These are phyloP conservation scores for Champsocephalus esox DNA, from an alignment of 2,797 vertebrate species.

Conservation along the genomic window DNA sequence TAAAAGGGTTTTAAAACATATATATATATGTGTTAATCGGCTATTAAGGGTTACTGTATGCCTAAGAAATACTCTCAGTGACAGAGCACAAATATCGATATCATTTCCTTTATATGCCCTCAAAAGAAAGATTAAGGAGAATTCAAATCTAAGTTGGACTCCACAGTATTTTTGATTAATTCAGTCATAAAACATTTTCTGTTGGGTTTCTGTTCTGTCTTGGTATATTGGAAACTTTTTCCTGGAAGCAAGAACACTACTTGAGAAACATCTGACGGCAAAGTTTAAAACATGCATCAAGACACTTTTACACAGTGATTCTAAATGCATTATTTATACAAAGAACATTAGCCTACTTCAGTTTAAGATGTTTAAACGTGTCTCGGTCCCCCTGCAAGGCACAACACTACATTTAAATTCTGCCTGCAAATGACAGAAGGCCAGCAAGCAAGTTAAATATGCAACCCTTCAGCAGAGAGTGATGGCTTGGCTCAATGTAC, in stretches of 20 bases:
- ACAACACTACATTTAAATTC: conserved; percentile 32
- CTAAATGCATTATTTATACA: conserved; percentile 12
- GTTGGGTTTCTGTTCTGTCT: background rate
- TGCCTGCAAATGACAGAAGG: conserved; percentile 16
- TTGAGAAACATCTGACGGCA: background rate
- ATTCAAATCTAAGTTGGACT: too few species aligned
- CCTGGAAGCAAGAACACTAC: background rate
- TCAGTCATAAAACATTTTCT: too few species aligned
- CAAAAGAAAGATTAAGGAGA: too few species aligned
- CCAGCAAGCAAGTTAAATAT: conserved; percentile 25
- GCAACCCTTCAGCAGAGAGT: conserved; percentile 30
- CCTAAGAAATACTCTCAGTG: too few species aligned
- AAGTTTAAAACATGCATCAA: conserved; percentile 2
- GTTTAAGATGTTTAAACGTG: conserved; percentile 20
- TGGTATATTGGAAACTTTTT: background rate
- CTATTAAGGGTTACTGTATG: too few species aligned
- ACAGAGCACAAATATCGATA: too few species aligned
- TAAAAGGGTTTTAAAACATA: too few species aligned
- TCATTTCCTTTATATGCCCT: too few species aligned
- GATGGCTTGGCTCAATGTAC: conserved; percentile 20
- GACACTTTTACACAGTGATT: background rate
- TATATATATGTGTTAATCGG: too few species aligned
- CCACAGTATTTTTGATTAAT: too few species aligned
- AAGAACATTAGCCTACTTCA: conserved; percentile 20
- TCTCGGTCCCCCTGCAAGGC: conserved; percentile 12